These are phyloP conservation scores for Lordiphosa collinella DNA, from an alignment of 1,140 invertebrate genomes.

Conservation along the genomic window DNA sequence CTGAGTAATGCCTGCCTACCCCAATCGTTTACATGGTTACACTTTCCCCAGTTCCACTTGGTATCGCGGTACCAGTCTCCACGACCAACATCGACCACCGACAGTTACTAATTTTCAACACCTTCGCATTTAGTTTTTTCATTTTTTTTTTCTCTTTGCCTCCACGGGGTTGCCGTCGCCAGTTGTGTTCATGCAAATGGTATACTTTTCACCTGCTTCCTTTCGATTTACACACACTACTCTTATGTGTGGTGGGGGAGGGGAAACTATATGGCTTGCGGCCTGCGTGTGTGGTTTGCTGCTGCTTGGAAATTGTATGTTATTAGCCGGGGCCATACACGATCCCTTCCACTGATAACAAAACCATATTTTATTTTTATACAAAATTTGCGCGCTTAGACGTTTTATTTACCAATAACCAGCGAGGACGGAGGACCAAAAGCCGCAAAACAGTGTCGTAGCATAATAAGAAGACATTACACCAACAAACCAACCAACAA, in stretches of 20 bases:
- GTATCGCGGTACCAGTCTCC: neutral
- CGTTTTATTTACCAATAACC: constrained; percentile 73
- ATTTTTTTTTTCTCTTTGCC: constrained; percentile 9
- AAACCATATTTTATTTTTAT: constrained; percentile 71
- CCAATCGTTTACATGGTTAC: too few species aligned
- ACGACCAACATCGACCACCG: constrained; percentile 19
- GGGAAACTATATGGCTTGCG: constrained; percentile 29
- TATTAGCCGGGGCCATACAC: constrained; percentile 67
- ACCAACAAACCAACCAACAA: constrained; percentile 64
- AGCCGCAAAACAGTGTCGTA: constrained; percentile 56
- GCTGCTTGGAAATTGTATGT: constrained; percentile 68
- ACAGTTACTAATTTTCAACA: constrained; percentile 74
- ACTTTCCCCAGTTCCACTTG: neutral
- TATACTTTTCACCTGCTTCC: constrained; percentile 73
- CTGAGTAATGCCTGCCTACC: too few species aligned
- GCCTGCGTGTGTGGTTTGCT: constrained; percentile 41
- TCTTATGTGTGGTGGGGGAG: constrained; percentile 6
- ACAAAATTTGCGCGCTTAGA: constrained; percentile 71
- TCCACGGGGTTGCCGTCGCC: constrained; percentile 40
- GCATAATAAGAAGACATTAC: constrained; percentile 76
- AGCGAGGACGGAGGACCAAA: constrained; percentile 27
- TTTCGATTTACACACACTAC: constrained; percentile 13
- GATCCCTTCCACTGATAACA: constrained; percentile 69
- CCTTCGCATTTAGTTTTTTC: constrained; percentile 35
- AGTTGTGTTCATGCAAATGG: constrained; percentile 70